Conservation (phyloP, 2,797 vertebrate genomes). For the Sarcophilus harrisii region DNA sequence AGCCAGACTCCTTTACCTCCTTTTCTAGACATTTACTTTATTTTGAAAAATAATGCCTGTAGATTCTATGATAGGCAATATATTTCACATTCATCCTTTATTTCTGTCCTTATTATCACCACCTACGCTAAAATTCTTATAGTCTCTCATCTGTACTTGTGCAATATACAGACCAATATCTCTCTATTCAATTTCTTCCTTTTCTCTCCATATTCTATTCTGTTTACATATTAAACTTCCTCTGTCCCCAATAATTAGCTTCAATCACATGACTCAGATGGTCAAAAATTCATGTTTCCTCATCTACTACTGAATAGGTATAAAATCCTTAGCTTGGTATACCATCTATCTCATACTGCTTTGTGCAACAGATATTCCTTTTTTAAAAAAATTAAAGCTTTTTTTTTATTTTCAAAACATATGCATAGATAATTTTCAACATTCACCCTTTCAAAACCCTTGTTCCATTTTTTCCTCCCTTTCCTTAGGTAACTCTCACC, state of each 20-base stretch:
- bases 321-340: not conserved
- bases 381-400: too few species aligned
- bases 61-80: not conserved
- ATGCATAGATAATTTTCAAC: too few species aligned
- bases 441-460: too few species aligned
- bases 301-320: not conserved
- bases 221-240: not conserved
- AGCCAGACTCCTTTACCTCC: not conserved
- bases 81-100: not conserved
- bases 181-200: not conserved
- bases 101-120: not conserved
- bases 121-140: not conserved
- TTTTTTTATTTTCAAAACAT: too few species aligned
- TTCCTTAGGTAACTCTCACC: too few species aligned
- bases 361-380: not conserved
- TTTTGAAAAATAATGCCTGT: not conserved
- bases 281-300: not conserved
- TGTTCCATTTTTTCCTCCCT: too few species aligned
- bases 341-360: not conserved
- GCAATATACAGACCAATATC: not conserved
- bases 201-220: not conserved
- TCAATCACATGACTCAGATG: not conserved
- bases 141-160: not conserved
- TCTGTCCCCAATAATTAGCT: not conserved
- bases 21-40: not conserved